Conservation (phyloP, 2,113 vertebrate species). For the Chloroceryle aenea region DNA sequence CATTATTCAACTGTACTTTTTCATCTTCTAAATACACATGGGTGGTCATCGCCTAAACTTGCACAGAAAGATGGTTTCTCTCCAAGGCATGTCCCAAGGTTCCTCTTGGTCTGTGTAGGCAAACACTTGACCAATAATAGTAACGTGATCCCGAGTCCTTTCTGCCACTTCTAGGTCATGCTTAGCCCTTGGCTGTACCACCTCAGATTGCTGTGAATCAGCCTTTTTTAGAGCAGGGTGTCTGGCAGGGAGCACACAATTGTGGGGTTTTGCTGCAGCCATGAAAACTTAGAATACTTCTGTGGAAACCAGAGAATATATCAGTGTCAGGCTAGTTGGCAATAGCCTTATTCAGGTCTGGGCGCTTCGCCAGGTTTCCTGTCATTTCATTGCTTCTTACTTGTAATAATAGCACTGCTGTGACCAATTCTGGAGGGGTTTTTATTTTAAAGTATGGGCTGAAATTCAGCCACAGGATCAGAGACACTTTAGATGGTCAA, state of each 20-base stretch:
- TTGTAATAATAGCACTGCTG: neutral
- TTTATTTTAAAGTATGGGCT: neutral
- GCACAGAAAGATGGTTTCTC: neutral
- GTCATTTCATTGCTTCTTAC: neutral
- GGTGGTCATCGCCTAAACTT: neutral
- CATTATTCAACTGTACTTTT: neutral
- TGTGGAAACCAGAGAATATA: slow-evolving; percentile 7
- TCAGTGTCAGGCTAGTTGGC: slow-evolving; percentile 39
- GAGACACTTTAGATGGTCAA: neutral
- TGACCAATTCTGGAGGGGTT: neutral
- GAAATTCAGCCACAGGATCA: neutral
- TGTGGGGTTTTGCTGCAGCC: neutral
- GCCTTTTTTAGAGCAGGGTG: neutral
- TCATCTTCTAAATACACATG: neutral
- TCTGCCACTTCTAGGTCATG: neutral
- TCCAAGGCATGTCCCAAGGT: neutral
- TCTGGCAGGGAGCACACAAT: neutral
- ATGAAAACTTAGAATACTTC: neutral
- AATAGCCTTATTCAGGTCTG: neutral
- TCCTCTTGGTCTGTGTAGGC: neutral
- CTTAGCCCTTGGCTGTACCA: neutral
- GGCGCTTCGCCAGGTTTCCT: neutral
- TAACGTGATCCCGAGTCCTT: neutral
- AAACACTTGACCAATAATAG: neutral
- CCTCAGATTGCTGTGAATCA: neutral